These are phyloP conservation scores for Cardiocondyla obscurior DNA, from an alignment of 1,140 invertebrate genomes.

Conservation along the genomic window DNA sequence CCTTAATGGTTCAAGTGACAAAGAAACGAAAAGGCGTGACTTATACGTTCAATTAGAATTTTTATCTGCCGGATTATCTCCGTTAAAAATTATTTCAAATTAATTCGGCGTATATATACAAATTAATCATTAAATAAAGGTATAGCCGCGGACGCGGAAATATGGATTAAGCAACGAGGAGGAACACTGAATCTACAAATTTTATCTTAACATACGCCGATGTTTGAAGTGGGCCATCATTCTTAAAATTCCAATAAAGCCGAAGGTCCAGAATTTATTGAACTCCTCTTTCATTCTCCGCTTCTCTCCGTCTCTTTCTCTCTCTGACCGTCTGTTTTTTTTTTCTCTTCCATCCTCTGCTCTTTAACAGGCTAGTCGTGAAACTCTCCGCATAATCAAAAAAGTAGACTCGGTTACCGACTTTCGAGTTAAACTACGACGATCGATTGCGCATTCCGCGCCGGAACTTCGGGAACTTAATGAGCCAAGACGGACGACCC, in stretches of 20 bases:
- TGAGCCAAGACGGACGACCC: constrained; percentile 46
- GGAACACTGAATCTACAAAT: not conserved
- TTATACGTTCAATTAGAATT: constrained; percentile 22
- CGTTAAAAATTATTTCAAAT: not conserved
- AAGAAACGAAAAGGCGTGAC: constrained; percentile 18
- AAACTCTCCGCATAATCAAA: constrained; percentile 50
- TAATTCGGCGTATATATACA: not conserved
- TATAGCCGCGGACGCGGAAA: not conserved
- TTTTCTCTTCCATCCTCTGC: not conserved
- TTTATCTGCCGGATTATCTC: not conserved
- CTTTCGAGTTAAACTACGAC: constrained; percentile 41
- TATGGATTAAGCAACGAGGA: not conserved
- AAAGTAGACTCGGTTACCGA: not conserved
- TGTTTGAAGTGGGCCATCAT: not conserved
- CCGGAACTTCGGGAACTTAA: constrained; percentile 50
- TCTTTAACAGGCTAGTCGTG: not conserved
- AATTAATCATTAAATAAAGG: not conserved
- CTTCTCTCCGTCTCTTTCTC: not conserved
- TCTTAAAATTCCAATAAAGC: constrained; percentile 23
- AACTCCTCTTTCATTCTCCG: not conserved
- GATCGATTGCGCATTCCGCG: constrained; percentile 50
- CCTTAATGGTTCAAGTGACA: constrained; percentile 12
- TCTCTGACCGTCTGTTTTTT: not conserved
- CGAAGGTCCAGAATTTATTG: not conserved
- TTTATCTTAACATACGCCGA: not conserved